These are phyloP conservation scores for Lasiommata megera DNA, from an alignment of 2,888 invertebrate species.

Conservation along the genomic window DNA sequence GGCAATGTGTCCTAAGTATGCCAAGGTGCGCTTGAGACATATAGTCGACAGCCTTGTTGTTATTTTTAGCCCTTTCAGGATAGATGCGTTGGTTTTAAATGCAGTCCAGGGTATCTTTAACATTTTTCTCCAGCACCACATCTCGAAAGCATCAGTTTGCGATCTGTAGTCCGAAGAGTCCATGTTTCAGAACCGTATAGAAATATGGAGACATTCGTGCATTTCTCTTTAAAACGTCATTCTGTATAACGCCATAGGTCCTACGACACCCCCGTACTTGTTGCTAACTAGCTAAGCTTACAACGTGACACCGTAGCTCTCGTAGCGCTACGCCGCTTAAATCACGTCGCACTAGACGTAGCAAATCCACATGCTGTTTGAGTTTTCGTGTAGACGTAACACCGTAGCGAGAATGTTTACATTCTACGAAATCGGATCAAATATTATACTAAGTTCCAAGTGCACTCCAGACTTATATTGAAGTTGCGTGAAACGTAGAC, in stretches of 20 bases:
- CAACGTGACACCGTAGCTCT: neutral
- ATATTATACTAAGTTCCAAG: neutral
- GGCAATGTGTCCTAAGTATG: no score
- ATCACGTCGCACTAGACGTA: slow-evolving; percentile 4
- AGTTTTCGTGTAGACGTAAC: slow-evolving; percentile 10
- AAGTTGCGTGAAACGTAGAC: neutral
- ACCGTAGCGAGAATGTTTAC: neutral
- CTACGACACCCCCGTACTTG: neutral
- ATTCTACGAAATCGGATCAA: slow-evolving; percentile 1
- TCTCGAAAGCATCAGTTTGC: no score
- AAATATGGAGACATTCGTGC: no score
- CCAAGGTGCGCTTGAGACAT: no score
- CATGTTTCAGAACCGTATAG: no score
- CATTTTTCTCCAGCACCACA: no score
- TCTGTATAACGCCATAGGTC: no score
- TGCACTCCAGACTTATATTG: neutral
- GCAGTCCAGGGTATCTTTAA: no score
- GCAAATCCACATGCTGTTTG: neutral
- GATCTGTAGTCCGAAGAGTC: no score
- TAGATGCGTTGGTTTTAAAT: no score
- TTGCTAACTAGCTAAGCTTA: neutral
- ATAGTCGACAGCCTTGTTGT: no score
- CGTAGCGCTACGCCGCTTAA: neutral
- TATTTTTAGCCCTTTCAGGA: no score
- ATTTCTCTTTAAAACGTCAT: neutral